phyloP scores from a whole-genome alignment of 1,140 invertebrate species.

The Diprion similis region DNA sequence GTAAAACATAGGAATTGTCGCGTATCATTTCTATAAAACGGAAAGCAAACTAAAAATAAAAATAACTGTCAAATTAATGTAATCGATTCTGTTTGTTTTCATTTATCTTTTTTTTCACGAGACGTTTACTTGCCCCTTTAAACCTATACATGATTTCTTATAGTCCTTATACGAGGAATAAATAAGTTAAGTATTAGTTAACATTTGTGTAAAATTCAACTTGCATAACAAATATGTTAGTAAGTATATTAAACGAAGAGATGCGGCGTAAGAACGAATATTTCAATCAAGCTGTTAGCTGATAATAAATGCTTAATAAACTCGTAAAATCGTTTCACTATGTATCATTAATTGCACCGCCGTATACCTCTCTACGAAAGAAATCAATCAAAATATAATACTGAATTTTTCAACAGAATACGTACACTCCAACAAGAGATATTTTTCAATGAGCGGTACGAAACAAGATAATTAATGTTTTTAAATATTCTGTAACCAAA shows the following conservation, averaged over 20 bases:
- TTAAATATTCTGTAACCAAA: too few relatives aligned
- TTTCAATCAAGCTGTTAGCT: too few relatives aligned
- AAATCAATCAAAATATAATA: too few relatives aligned
- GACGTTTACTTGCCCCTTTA: neutral
- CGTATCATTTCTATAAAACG: neutral
- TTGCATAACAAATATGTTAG: neutral
- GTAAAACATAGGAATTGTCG: neutral
- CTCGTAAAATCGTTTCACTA: too few relatives aligned
- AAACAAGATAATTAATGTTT: too few relatives aligned
- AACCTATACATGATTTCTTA: neutral
- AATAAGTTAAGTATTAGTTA: constrained; percentile 5
- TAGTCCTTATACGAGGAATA: neutral
- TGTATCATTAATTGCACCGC: too few relatives aligned
- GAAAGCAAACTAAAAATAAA: neutral
- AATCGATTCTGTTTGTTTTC: neutral
- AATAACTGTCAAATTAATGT: neutral
- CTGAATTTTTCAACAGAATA: too few relatives aligned
- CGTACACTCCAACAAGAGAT: too few relatives aligned
- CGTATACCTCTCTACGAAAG: too few relatives aligned
- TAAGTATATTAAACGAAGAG: neutral
- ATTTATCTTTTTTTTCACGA: neutral
- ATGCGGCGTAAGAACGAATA: too few relatives aligned
- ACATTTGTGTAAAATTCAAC: constrained; percentile 6
- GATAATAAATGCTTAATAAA: too few relatives aligned
- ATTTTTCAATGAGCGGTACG: too few relatives aligned